These are phyloP conservation scores for Danionella cerebrum DNA, from an alignment of 2,113 vertebrate species.

Conservation along the genomic window DNA sequence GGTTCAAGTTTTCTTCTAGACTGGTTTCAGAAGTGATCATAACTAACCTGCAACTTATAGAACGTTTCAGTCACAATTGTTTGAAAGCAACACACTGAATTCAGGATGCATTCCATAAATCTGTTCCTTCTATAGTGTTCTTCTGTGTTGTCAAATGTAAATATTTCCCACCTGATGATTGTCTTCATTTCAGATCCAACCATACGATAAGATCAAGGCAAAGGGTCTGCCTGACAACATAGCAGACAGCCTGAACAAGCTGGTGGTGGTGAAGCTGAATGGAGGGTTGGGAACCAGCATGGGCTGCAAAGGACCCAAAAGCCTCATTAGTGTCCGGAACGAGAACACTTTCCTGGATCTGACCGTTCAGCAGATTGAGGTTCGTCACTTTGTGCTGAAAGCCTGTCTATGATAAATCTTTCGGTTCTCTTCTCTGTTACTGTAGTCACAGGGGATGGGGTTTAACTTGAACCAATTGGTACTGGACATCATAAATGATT, in stretches of 20 bases:
- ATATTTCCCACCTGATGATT: background rate
- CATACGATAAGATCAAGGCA: slow-evolving; percentile 84
- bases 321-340: slow-evolving; percentile 89
- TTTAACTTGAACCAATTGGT: no score
- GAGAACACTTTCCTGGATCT: slow-evolving; percentile 98
- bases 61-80: no score
- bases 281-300: slow-evolving; percentile 95
- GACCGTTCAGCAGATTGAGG: slow-evolving; percentile 96
- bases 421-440: no score
- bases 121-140: background rate
- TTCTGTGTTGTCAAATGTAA: background rate
- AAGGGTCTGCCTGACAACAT: slow-evolving; percentile 78
- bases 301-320: slow-evolving; percentile 96
- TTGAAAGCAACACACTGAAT: no score
- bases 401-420: no score
- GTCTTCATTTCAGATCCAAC: slow-evolving; percentile 71
- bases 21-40: no score
- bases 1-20: no score
- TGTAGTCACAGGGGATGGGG: no score
- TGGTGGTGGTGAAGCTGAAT: slow-evolving; percentile 94
- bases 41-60: no score
- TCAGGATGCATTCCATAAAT: no score
- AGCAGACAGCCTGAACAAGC: slow-evolving; percentile 78
- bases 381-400: slow-evolving; percentile 38
- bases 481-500: no score